Percentiles rank a stretch among this genome's conserved stretches.
Evolutionary conservation across 1,140 invertebrate species (phyloP).

Genomic region (Drosophila nebulosa): DNA sequence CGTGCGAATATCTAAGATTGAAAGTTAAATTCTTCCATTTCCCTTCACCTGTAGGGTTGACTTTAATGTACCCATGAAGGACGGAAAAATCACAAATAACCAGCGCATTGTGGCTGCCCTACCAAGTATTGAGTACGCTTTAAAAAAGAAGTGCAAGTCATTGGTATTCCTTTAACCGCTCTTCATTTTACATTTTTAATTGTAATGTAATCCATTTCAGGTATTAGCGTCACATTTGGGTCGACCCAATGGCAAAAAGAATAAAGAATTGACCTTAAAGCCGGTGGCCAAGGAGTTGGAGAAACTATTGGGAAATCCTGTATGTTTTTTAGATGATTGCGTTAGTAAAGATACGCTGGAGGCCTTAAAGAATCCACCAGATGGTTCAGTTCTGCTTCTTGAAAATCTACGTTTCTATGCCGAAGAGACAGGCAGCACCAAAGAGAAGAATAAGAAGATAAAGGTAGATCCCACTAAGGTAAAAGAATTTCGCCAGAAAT

Average conservation of each 20-base stretch:
- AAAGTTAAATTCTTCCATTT: background rate
- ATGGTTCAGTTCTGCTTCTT: slow-evolving; percentile 94
- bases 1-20: background rate
- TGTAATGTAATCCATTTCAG: slow-evolving; percentile 3
- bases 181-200: background rate
- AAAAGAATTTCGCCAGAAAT: slow-evolving; percentile 91
- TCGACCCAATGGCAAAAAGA: slow-evolving; percentile 93
- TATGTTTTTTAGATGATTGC: slow-evolving; percentile 95
- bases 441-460: slow-evolving; percentile 92
- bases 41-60: slow-evolving; percentile 89
- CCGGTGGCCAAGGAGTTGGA: slow-evolving; percentile 96
- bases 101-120: slow-evolving; percentile 97
- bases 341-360: slow-evolving; percentile 94
- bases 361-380: slow-evolving; percentile 91
- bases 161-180: slow-evolving; percentile 82
- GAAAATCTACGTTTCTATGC: slow-evolving; percentile 98
- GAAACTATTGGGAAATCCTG: slow-evolving; percentile 91
- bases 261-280: slow-evolving; percentile 93
- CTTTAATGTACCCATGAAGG: slow-evolving; percentile 99
- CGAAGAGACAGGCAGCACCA: slow-evolving; percentile 98
- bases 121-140: slow-evolving; percentile 95
- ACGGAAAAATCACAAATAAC: slow-evolving; percentile 97
- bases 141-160: slow-evolving; percentile 96
- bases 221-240: slow-evolving; percentile 98
- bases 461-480: slow-evolving; percentile 83